Percentiles rank a stretch among this genome's conserved stretches.
Evolutionary conservation across 2,797 vertebrate genomes (phyloP).

Genomic region (Amniataba percoides): DNA sequence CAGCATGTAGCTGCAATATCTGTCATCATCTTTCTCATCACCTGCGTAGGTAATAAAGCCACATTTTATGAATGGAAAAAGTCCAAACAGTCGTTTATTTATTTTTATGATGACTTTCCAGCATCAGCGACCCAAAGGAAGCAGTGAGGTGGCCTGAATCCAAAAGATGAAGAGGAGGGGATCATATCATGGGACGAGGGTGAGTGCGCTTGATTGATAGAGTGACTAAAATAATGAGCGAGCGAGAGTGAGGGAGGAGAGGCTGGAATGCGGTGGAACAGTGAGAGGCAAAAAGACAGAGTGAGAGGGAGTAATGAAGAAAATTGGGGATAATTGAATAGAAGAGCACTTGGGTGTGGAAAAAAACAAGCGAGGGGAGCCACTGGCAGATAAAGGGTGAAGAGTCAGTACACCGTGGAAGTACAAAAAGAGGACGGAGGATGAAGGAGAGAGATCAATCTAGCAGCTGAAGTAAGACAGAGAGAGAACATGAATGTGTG

Average conservation of each 20-base stretch:
- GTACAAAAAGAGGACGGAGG: conserved; percentile 50
- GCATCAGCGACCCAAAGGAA: conserved; percentile 30
- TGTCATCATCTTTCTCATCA: conserved; percentile 6
- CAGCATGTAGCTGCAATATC: not conserved
- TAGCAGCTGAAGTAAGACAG: conserved; percentile 53
- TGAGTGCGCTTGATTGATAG: conserved; percentile 61
- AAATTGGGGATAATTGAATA: conserved; percentile 63
- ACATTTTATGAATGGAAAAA: conserved; percentile 24
- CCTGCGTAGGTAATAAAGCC: not conserved
- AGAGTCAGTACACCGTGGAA: conserved; percentile 49
- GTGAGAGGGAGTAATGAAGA: conserved; percentile 55
- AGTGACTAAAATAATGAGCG: conserved; percentile 57
- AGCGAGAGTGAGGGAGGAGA: conserved; percentile 15
- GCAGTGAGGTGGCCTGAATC: conserved; percentile 41
- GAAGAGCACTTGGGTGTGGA: conserved; percentile 57
- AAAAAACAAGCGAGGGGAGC: conserved; percentile 22
- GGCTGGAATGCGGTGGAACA: conserved; percentile 16
- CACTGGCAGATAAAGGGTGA: conserved; percentile 50
- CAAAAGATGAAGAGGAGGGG: conserved; percentile 32
- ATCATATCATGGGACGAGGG: conserved; percentile 34
- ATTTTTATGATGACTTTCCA: conserved; percentile 11
- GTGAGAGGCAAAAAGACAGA: conserved; percentile 31
- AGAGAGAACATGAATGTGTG: conserved; percentile 41
- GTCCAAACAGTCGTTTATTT: conserved; percentile 12
- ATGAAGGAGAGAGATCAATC: conserved; percentile 61